phyloP scores from a whole-genome alignment of 2,888 invertebrate genomes.

The Alviniconcha strummeri region DNA sequence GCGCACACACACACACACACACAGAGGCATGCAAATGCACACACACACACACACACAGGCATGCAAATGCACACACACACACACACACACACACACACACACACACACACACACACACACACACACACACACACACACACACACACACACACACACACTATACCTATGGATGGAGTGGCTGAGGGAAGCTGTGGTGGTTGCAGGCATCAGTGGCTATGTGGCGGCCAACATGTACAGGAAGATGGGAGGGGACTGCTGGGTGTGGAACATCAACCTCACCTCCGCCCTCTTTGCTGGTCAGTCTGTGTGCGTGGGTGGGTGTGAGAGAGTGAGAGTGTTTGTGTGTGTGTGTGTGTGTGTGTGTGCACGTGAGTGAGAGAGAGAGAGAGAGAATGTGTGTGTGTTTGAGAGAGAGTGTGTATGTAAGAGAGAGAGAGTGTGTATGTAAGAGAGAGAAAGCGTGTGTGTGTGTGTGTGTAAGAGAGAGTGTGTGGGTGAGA shows the following conservation, averaged over 20 bases:
- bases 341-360: constrained; percentile 12
- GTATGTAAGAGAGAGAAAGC: not conserved
- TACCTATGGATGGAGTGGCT: too few relatives aligned
- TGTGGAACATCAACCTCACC: constrained; percentile 76
- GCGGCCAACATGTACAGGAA: constrained; percentile 74
- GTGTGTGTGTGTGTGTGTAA: not conserved
- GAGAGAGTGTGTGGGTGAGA: not conserved
- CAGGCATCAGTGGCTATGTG: constrained; percentile 76
- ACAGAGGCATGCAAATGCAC: not conserved
- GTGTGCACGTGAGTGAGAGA: not conserved
- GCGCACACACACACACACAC: not conserved
- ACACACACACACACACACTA: not conserved
- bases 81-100: constrained; percentile 9
- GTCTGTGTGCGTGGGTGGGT: constrained; percentile 6
- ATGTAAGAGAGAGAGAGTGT: not conserved
- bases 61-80: not conserved
- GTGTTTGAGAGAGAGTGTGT: not conserved
- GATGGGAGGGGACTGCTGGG: constrained; percentile 75
- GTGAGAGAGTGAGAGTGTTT: not conserved
- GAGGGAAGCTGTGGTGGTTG: constrained; percentile 27
- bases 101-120: not conserved
- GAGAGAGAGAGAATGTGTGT: not conserved
- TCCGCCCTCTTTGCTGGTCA: constrained; percentile 75
- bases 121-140: not conserved
- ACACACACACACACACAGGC: not conserved